Evolutionary conservation across 2,888 invertebrate genomes (phyloP).

Genomic region (Nymphalis polychloros): DNA sequence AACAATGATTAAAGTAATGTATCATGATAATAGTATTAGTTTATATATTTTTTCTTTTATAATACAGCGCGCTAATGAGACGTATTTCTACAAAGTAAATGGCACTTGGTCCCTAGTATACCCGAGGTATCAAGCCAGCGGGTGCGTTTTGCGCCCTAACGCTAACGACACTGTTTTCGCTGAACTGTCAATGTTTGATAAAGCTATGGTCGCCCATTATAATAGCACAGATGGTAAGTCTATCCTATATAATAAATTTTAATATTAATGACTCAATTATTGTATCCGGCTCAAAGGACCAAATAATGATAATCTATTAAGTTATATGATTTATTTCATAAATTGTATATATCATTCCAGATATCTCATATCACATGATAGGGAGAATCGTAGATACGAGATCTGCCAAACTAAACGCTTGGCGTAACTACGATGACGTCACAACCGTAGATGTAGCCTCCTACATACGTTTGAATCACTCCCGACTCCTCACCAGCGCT

Average conservation of each 20-base stretch:
- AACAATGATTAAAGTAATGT: too few relatives aligned
- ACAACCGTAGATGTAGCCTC: conserved; percentile 89
- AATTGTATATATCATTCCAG: conserved; percentile 48
- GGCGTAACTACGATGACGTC: conserved; percentile 91
- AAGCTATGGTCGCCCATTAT: conserved; percentile 66
- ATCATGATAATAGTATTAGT: not conserved
- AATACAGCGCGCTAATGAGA: conserved; percentile 80
- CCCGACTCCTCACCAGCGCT: conserved; percentile 89
- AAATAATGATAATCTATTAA: not conserved
- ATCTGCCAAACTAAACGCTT: conserved; percentile 88
- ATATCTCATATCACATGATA: conserved; percentile 84
- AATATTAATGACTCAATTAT: not conserved
- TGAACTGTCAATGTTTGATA: conserved; percentile 63
- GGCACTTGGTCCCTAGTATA: conserved; percentile 85
- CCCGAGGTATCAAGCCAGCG: conserved; percentile 59
- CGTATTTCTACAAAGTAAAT: conserved; percentile 84
- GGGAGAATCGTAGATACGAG: conserved; percentile 89
- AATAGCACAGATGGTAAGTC: conserved; percentile 73
- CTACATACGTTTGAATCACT: conserved; percentile 91
- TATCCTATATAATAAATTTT: not conserved
- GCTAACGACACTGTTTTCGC: conserved; percentile 70
- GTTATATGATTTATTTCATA: too few relatives aligned
- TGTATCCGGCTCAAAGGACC: conserved; percentile 1
- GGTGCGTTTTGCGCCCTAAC: conserved; percentile 56
- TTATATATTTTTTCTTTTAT: not conserved